These are phyloP conservation scores for Drosophila niveifrons DNA, from an alignment of 2,888 invertebrate genomes.

Conservation along the genomic window DNA sequence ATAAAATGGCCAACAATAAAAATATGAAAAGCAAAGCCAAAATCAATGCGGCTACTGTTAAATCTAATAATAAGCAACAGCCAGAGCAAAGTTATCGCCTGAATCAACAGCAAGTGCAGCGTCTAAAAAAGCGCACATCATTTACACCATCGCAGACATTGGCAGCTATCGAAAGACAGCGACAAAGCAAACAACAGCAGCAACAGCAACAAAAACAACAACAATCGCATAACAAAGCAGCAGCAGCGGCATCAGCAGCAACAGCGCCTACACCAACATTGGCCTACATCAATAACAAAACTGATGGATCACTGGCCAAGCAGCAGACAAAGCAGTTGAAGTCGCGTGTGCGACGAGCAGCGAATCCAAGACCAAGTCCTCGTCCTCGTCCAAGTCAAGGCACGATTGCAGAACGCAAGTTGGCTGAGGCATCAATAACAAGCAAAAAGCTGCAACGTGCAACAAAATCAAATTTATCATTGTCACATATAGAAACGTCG, in stretches of 20 bases:
- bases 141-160: constrained; percentile 84
- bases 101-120: constrained; percentile 80
- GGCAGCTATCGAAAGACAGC: constrained; percentile 81
- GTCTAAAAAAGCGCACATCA: constrained; percentile 83
- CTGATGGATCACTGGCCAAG: constrained; percentile 79
- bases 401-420: constrained; percentile 52
- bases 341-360: constrained; percentile 70
- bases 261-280: constrained; percentile 49
- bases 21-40: constrained; percentile 68
- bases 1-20: constrained; percentile 57
- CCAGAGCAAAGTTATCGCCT: constrained; percentile 56
- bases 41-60: constrained; percentile 49
- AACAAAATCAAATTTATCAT: constrained; percentile 84
- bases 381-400: constrained; percentile 37
- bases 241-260: constrained; percentile 37
- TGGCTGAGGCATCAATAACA: constrained; percentile 64
- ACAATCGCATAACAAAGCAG: constrained; percentile 27
- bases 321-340: constrained; percentile 55
- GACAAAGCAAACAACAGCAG: constrained; percentile 63
- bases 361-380: constrained; percentile 19
- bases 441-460: constrained; percentile 63
- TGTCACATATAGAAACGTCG: constrained; percentile 74
- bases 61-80: constrained; percentile 73
- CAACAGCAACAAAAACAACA: constrained; percentile 48
- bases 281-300: constrained; percentile 80